Conservation (phyloP, 64 coral and sea anemone genomes). For the Catalaphyllia jardinei region DNA sequence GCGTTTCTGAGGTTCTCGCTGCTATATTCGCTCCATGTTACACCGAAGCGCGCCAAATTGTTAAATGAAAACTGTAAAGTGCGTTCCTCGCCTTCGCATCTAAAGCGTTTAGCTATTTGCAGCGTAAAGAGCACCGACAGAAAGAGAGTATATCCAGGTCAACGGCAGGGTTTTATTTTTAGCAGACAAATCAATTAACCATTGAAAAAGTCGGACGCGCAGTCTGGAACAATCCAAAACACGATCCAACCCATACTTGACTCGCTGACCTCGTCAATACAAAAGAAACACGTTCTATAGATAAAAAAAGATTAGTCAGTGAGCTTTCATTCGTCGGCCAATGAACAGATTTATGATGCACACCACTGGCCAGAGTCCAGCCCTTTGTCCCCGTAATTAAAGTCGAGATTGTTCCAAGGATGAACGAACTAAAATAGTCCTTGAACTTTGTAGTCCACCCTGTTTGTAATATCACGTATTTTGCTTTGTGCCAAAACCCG, state of each 20-base stretch:
- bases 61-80: neutral
- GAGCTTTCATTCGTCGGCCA: neutral
- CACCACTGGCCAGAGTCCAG: conserved; percentile 5
- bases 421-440: conserved; percentile 18
- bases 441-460: conserved; percentile 26
- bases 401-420: conserved; percentile 37
- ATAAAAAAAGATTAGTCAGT: neutral
- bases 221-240: conserved; percentile 15
- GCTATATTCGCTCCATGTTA: no score
- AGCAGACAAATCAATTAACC: conserved; percentile 20
- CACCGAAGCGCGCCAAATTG: no score
- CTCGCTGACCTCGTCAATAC: conserved; percentile 1
- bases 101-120: conserved; percentile 13
- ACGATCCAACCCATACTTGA: neutral
- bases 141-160: neutral
- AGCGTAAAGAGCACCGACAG: neutral
- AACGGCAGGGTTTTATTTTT: conserved; percentile 30
- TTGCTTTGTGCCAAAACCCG: neutral
- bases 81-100: neutral
- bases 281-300: neutral
- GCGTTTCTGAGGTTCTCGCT: no score
- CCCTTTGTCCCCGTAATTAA: neutral
- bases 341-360: neutral
- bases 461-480: conserved; percentile 21
- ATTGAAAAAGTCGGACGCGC: neutral